Conservation (phyloP, 2,888 invertebrate species). For the Nomada lathburiana region DNA sequence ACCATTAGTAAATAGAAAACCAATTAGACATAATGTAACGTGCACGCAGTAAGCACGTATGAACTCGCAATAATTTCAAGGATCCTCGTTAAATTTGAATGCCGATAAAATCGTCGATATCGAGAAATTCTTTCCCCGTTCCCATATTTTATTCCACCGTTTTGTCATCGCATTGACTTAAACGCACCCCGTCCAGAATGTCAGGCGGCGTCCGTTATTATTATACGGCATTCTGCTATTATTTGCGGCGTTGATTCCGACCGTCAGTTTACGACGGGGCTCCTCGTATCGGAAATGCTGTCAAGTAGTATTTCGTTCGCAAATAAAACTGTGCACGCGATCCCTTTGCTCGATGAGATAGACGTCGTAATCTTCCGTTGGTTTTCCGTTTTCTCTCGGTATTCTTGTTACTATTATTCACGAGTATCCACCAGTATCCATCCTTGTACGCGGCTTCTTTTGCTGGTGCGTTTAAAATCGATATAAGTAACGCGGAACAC, state of each 20-base stretch:
- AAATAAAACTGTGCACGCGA: conserved; percentile 16
- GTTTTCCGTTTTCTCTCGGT: background rate
- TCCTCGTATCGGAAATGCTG: background rate
- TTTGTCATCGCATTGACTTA: conserved; percentile 5
- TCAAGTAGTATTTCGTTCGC: conserved; percentile 19
- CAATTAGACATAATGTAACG: background rate
- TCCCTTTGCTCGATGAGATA: conserved; percentile 6
- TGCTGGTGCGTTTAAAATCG: conserved; percentile 1
- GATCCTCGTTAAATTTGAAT: conserved; percentile 13
- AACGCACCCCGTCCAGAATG: conserved; percentile 5
- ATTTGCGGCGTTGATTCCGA: conserved; percentile 10
- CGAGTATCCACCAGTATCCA: background rate
- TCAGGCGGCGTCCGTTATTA: conserved; percentile 1
- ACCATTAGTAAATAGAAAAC: background rate
- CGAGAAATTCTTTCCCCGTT: too few species aligned
- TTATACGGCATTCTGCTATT: background rate
- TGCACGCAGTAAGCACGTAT: background rate
- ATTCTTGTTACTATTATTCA: background rate
- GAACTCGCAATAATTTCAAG: conserved; percentile 10
- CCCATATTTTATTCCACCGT: conserved; percentile 30
- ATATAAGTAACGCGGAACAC: background rate
- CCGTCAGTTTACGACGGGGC: background rate
- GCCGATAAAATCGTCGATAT: conserved; percentile 13
- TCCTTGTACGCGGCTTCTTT: background rate
- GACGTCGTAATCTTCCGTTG: conserved; percentile 1